Evolutionary conservation across 2,113 vertebrate species (phyloP).

Genomic region (Perccottus glenii): DNA sequence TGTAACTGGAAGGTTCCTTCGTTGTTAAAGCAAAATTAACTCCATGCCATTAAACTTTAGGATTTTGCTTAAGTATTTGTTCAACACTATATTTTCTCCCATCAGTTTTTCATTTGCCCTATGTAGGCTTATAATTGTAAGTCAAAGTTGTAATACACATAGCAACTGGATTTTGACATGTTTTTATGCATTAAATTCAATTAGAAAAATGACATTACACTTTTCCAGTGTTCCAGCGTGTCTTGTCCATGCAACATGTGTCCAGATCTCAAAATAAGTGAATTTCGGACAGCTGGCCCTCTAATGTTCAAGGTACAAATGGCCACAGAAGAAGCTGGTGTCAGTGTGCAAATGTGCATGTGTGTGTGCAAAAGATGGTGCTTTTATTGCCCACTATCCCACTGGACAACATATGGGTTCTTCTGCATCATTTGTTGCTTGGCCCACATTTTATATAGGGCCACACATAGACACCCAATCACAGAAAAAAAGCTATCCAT

Average conservation of each 20-base stretch:
- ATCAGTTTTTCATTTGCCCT: background rate
- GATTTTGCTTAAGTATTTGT: background rate
- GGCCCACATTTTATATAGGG: conserved; percentile 22
- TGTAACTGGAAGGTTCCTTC: conserved; percentile 1
- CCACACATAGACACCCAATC: conserved; percentile 11
- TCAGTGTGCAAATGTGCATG: conserved; percentile 7
- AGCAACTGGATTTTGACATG: no score
- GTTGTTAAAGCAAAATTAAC: conserved; percentile 18
- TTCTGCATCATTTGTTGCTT: conserved; percentile 39
- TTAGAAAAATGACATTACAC: no score
- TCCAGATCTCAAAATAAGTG: conserved; percentile 24
- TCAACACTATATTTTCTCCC: background rate
- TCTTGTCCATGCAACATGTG: conserved; percentile 14
- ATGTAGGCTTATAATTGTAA: background rate
- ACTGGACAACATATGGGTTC: conserved; percentile 47
- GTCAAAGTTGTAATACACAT: no score
- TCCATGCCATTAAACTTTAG: background rate
- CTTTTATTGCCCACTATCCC: conserved; percentile 1
- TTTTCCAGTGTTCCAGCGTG: no score
- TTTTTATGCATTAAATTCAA: no score
- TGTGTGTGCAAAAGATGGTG: background rate
- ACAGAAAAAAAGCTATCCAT: background rate
- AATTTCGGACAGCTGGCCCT: conserved; percentile 55
- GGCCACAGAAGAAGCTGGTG: conserved; percentile 60
- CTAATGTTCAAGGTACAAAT: conserved; percentile 58